These are phyloP conservation scores for Cynopterus sphinx DNA, from an alignment of 2,797 vertebrate genomes.

Conservation along the genomic window DNA sequence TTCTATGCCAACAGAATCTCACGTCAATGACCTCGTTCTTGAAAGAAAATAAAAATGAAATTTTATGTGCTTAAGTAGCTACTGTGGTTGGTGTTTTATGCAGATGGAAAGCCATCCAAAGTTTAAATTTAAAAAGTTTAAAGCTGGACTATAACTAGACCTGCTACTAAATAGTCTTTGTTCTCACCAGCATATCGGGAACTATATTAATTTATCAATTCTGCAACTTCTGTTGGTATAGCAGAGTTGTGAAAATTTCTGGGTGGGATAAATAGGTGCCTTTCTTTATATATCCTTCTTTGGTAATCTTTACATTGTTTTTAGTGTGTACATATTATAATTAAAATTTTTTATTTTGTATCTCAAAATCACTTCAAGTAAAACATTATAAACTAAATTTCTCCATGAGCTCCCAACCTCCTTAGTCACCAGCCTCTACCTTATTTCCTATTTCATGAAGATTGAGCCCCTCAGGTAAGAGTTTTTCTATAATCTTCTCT, in stretches of 20 bases:
- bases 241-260: constrained; percentile 43
- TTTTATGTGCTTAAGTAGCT: constrained; percentile 10
- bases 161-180: background rate
- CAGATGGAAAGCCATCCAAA: background rate
- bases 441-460: background rate
- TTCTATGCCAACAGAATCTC: constrained; percentile 38
- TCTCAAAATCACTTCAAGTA: background rate
- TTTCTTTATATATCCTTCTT: background rate
- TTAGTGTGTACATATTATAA: background rate
- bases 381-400: constrained; percentile 46
- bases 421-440: background rate
- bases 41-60: constrained; percentile 47
- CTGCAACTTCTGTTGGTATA: background rate
- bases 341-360: constrained; percentile 14
- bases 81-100: constrained; percentile 38
- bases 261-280: background rate
- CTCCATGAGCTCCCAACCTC: background rate
- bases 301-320: background rate
- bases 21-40: constrained; percentile 41
- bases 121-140: constrained; percentile 45
- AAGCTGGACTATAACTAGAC: background rate
- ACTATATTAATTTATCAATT: constrained; percentile 22
- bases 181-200: background rate
- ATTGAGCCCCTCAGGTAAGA: background rate
- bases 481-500: background rate